Conservation (phyloP, 2,113 vertebrate genomes). For the Semicossyphus pulcher region DNA sequence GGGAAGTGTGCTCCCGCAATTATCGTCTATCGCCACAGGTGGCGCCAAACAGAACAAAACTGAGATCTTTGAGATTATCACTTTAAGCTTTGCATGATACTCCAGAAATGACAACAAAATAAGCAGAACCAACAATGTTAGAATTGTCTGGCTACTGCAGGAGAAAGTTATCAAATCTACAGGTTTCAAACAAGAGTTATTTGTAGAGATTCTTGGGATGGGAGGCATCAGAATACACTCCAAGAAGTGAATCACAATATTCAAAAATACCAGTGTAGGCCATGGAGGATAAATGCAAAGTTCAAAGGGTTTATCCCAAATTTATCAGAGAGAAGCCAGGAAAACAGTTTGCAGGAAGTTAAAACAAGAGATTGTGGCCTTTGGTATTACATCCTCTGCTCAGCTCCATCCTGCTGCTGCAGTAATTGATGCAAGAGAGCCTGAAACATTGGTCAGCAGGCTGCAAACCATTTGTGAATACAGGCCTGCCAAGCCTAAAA, state of each 20-base stretch:
- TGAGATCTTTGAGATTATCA: too few relatives aligned
- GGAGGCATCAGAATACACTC: not conserved
- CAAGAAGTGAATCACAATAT: not conserved
- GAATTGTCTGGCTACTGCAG: too few relatives aligned
- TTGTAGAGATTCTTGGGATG: not conserved
- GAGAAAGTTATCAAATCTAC: too few relatives aligned
- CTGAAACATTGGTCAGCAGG: conserved; percentile 72
- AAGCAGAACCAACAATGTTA: too few relatives aligned
- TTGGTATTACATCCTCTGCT: conserved; percentile 43
- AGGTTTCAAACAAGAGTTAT: too few relatives aligned
- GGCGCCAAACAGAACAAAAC: too few relatives aligned
- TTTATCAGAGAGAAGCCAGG: conserved; percentile 19
- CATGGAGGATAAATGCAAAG: too few relatives aligned
- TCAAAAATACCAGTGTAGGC: not conserved
- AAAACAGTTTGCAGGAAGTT: conserved; percentile 15
- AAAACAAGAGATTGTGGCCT: conserved; percentile 38
- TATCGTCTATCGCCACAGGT: too few relatives aligned
- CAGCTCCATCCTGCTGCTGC: conserved; percentile 37
- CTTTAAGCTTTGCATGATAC: too few relatives aligned
- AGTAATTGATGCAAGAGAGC: conserved; percentile 77
- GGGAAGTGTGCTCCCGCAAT: too few relatives aligned
- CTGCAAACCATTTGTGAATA: conserved; percentile 72
- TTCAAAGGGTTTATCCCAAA: not conserved
- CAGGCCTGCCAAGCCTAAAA: conserved; percentile 63
- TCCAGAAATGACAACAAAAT: too few relatives aligned